A percentile compares a stretch with the other conserved stretches of the same genome.
These are phyloP conservation scores for Fregata magnificens DNA, from an alignment of 2,113 vertebrate genomes.

Conservation along the genomic window DNA sequence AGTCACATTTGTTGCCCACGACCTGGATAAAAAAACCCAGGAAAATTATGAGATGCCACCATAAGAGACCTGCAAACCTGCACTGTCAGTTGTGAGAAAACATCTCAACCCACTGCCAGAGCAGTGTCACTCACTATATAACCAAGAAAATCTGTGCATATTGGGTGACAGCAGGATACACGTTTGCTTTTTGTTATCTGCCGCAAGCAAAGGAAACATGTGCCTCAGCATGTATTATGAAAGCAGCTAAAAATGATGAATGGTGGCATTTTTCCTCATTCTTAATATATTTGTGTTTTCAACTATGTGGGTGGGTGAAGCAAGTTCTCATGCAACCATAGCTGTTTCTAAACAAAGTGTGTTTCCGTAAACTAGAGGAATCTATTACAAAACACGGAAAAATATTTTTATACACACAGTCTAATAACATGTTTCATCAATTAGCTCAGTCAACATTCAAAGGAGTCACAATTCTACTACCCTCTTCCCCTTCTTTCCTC, in stretches of 20 bases:
- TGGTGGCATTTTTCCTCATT: background rate
- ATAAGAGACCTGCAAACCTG: rapidly evolving
- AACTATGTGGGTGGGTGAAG: background rate
- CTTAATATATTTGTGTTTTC: background rate
- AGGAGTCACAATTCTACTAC: slow-evolving; percentile 52
- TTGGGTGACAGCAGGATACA: background rate
- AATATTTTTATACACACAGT: background rate
- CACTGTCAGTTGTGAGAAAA: background rate
- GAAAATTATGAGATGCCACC: background rate
- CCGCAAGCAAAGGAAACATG: background rate
- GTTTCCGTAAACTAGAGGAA: slow-evolving; percentile 1
- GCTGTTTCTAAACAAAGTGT: slow-evolving; percentile 12
- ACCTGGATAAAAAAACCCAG: background rate
- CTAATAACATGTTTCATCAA: slow-evolving; percentile 66
- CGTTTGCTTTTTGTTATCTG: background rate
- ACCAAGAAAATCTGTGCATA: background rate
- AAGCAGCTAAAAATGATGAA: background rate
- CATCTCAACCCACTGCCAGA: background rate
- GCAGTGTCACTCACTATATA: background rate
- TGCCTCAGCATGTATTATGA: background rate
- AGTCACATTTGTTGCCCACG: background rate
- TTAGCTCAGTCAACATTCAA: slow-evolving; percentile 56
- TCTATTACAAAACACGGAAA: slow-evolving; percentile 23
- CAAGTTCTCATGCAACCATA: background rate
- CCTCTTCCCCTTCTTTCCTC: slow-evolving; percentile 38